Base-by-base conservation (phyloP, 2,888 invertebrate genomes). In the Atethmia centrago region DNA sequence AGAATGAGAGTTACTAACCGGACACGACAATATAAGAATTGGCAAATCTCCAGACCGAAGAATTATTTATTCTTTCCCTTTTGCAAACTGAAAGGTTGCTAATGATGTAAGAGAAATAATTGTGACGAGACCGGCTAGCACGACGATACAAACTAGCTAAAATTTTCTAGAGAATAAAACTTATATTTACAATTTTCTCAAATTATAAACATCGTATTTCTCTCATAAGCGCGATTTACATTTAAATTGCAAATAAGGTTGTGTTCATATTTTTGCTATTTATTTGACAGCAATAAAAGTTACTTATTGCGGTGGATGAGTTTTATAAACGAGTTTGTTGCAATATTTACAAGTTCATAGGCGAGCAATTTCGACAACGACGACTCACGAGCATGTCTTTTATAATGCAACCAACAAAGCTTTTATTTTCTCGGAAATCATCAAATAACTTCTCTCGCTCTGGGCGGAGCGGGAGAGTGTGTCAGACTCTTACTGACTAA, bases 41-140 rank as follows among this genome's bases (percentile, higher is more conserved):
- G 92, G 92, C 90, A 83, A 80, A 71, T 77, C 74, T 89, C 92
- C 92, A 92, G 85, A 80, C 74, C 70, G 72, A 76, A 64, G 84
- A 88, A 42, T 87, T 87, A 87, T 88, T 85, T 84, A 83, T 88
- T 88, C 89, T 90, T 3, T 84, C 78, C n/a, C 0, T 42, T 69
- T 79, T 47, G 42, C 4, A 53, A 65, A 49, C 55, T 53, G 31
- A 14, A 49, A 66, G 47, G n/a, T 56, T 70, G 36, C 36, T 45
- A 56, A 25, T 63, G 2, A 31, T 28, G 4, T n/a, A 28, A 28
- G 16, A 42, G 0, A 28, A n/a, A 8, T n/a, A 58, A 42, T 19
- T 42, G 14, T 31, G n/a, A 58, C 10, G 28, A n/a, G 19, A 40
- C 3, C 25, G 4, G 28, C 31, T 42, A 12, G 47, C 5, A 56